Base-by-base conservation (phyloP, 2,113 vertebrate species). In the Psettodes erumei region DNA sequence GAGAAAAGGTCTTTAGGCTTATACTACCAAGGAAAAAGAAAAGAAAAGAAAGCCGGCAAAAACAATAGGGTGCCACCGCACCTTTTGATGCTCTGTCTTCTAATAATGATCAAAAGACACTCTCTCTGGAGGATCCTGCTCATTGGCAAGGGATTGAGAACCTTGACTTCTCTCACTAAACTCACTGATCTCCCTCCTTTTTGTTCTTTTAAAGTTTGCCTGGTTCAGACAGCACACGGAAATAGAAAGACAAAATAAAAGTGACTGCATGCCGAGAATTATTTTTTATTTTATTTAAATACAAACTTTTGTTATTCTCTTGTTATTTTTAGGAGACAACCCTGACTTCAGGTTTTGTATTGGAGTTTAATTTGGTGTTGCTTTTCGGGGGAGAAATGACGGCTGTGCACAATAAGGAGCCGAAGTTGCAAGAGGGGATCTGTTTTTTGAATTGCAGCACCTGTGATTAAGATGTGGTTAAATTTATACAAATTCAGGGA, bases 71-170 rank as follows among this genome's bases (percentile, higher is more conserved):
- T 45, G 53, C 48, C 28, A 16, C 72, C 47, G 35, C 38, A 25
- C 27, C 63, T 81, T n/a, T 80, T 90, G 71, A 90, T 58, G 67
- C 42, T 56, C 38, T 45, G 21, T 72, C 71, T 64, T 77, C 55
- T 71, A 68, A 66, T 68, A 70, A 86, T 80, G 88, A 86, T 85
- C 77, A 86, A 74, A 86, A 65, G 73, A 43, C 27, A n/a, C 32
- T 35, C 10, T 62, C 21, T 11, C 43, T 65, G 51, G 61, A 74
- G 75, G 70, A 81, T 83, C 25, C 83, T 64, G 63, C 23, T 51
- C 45, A 23, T 43, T 56, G 55, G 35, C 55, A 33, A 68, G 45
- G 79, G 77, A 75, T 23, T 59, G 53, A 45, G 67, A 71, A 37
- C 32, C 7, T 33, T 43, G 65, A 82, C 72, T 71, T 47, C 28